Conservation (phyloP, 2,797 vertebrate species). For the Onychomys torridus region DNA sequence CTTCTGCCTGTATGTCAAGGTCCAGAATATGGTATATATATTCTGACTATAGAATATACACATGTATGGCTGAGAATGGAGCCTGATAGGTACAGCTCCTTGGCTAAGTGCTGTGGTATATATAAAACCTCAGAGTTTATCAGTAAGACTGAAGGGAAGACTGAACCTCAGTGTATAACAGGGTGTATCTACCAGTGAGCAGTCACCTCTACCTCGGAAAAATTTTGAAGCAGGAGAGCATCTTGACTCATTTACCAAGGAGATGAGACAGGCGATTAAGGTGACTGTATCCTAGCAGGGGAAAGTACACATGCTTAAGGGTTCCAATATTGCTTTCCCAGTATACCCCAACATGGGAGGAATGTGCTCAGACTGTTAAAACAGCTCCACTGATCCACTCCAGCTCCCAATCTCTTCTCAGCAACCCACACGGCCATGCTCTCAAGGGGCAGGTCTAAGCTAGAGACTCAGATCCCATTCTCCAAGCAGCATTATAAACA, state of each 20-base stretch:
- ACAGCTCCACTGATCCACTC: background rate
- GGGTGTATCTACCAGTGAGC: background rate
- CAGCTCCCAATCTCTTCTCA: background rate
- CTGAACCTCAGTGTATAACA: background rate
- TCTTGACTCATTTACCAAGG: background rate
- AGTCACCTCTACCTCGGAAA: background rate
- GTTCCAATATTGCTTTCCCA: background rate
- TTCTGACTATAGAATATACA: too few relatives aligned
- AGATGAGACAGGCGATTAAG: background rate
- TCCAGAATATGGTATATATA: background rate
- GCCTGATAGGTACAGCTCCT: background rate
- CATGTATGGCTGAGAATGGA: background rate
- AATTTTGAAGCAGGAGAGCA: background rate
- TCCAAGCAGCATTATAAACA: background rate
- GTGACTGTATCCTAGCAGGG: background rate
- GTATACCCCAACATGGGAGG: background rate
- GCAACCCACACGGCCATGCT: too few relatives aligned
- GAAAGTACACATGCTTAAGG: background rate
- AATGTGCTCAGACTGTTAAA: background rate
- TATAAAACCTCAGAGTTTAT: conserved; percentile 12
- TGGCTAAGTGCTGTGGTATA: background rate
- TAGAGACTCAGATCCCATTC: background rate
- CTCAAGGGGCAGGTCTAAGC: background rate
- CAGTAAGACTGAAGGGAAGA: background rate
- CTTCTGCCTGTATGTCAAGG: background rate